Percentiles rank a stretch among this genome's conserved stretches.
Conservation (phyloP, 2,113 vertebrate genomes). For the Epinephelus fuscoguttatus region DNA sequence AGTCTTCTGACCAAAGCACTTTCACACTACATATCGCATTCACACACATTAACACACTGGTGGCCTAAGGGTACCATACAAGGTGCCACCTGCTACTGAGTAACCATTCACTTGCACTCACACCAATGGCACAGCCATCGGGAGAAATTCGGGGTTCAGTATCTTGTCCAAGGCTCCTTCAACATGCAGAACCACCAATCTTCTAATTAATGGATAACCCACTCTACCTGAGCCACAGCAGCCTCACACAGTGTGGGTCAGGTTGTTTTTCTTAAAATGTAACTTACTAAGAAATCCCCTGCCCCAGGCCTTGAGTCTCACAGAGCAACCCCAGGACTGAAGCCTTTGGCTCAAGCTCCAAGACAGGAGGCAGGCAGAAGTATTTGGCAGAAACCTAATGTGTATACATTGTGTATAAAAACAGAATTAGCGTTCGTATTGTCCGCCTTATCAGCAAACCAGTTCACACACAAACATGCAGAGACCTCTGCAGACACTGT, state of each 20-base stretch:
- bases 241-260: not conserved
- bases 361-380: not conserved
- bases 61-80: too few species aligned
- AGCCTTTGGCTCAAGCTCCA: not conserved
- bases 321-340: not conserved
- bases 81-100: too few species aligned
- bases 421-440: slow-evolving; percentile 17
- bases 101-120: too few species aligned
- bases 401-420: slow-evolving; percentile 35
- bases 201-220: too few species aligned
- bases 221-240: too few species aligned
- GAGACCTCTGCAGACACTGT: slow-evolving; percentile 32
- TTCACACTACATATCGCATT: too few species aligned
- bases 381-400: not conserved
- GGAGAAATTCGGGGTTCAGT: too few species aligned
- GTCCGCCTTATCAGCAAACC: slow-evolving; percentile 36
- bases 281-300: not conserved
- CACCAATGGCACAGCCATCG: too few species aligned
- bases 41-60: too few species aligned
- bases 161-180: too few species aligned
- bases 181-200: too few species aligned
- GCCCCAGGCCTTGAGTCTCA: not conserved
- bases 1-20: too few species aligned
- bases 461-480: slow-evolving; percentile 21
- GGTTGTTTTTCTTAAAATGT: not conserved